Percentiles rank a stretch among this genome's conserved stretches.
These are phyloP conservation scores for Natrix natrix DNA, from an alignment of 2,797 vertebrate species.

Conservation along the genomic window DNA sequence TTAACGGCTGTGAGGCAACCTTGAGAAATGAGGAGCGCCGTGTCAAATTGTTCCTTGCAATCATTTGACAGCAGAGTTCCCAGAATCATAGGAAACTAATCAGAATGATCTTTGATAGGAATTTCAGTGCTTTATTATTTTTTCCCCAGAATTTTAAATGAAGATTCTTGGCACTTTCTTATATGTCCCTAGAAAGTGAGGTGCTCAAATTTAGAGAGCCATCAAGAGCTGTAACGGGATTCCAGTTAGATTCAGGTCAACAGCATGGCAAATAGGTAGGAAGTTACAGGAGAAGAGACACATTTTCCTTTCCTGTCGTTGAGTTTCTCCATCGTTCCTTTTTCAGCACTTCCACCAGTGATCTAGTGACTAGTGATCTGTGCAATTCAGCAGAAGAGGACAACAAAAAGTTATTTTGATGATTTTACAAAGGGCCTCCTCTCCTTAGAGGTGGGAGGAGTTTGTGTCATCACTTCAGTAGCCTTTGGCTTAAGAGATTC, in stretches of 20 bases:
- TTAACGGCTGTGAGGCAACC: not conserved
- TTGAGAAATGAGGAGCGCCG: not conserved
- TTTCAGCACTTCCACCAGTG: not conserved
- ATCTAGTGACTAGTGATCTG: not conserved
- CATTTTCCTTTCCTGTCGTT: not conserved
- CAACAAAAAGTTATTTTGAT: not conserved
- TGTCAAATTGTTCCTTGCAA: not conserved
- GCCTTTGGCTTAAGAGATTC: not conserved
- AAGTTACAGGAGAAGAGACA: not conserved
- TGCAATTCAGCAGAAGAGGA: not conserved
- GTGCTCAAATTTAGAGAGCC: not conserved
- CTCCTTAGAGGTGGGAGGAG: not conserved
- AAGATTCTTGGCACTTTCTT: not conserved
- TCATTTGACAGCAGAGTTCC: not conserved
- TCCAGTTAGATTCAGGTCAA: not conserved
- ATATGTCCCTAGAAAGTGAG: not conserved
- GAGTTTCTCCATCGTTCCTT: not conserved
- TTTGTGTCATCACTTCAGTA: not conserved
- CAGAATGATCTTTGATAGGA: not conserved
- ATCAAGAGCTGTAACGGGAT: not conserved
- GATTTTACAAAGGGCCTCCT: not conserved
- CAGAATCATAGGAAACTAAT: not conserved
- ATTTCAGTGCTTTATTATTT: not conserved
- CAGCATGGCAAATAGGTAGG: not conserved
- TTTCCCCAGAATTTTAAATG: not conserved